Conservation (phyloP, 1,140 invertebrate species). For the Bombyx mori region ASM3026992v2 NC_085116.1:8623001-8623500, state of each 20-base stretch:
- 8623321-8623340: constrained; percentile 74
- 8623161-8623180: constrained; percentile 77
- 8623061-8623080: constrained; percentile 76
- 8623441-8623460: constrained; percentile 77
- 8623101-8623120: constrained; percentile 80
- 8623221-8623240: constrained; percentile 71
- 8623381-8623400: constrained; percentile 75
- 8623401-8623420: constrained; percentile 76
- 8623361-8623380: constrained; percentile 74
- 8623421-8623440: constrained; percentile 76
- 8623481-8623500: constrained; percentile 79
- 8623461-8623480: constrained; percentile 76
- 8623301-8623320: constrained; percentile 68
- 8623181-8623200: constrained; percentile 75
- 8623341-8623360: constrained; percentile 82
- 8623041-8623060: constrained; percentile 78
- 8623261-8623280: too few species aligned
- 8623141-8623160: constrained; percentile 76
- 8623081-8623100: constrained; percentile 76
- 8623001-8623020: constrained; percentile 78
- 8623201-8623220: constrained; percentile 82
- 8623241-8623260: background rate
- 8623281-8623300: background rate
- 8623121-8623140: constrained; percentile 78
- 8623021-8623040: constrained; percentile 79